These are phyloP conservation scores for Thymelicus lineola DNA, from an alignment of 2,888 invertebrate species.

Conservation along the genomic window DNA sequence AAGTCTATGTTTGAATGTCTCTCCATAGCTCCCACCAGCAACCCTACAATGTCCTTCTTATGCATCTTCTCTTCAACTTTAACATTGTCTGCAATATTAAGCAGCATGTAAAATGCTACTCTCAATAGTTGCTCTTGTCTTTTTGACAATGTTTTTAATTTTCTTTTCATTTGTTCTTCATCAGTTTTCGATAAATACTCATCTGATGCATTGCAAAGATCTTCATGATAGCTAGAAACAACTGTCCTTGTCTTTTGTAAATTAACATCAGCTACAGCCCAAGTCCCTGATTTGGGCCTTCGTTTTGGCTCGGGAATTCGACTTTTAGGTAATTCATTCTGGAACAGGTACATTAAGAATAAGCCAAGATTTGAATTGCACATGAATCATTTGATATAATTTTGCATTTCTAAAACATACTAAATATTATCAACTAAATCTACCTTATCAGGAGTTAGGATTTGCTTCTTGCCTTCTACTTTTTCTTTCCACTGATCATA, in stretches of 20 bases:
- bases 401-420: too few species aligned
- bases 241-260: slow-evolving; percentile 85
- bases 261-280: slow-evolving; percentile 84
- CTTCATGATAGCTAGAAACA: slow-evolving; percentile 89
- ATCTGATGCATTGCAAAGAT: slow-evolving; percentile 81
- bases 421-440: slow-evolving; percentile 34
- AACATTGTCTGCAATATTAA: slow-evolving; percentile 98
- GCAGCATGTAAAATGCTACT: slow-evolving; percentile 95
- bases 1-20: slow-evolving; percentile 94
- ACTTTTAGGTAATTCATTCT: slow-evolving; percentile 88
- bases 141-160: slow-evolving; percentile 92
- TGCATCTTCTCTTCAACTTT: slow-evolving; percentile 99
- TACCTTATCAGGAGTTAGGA: slow-evolving; percentile 78
- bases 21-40: slow-evolving; percentile 95
- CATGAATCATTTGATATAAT: too few species aligned
- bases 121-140: slow-evolving; percentile 97
- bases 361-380: background rate
- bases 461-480: slow-evolving; percentile 79
- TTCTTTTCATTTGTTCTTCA: slow-evolving; percentile 91
- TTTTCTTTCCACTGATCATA: slow-evolving; percentile 96
- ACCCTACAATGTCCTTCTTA: slow-evolving; percentile 94
- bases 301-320: slow-evolving; percentile 90
- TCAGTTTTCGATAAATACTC: slow-evolving; percentile 84
- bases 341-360: slow-evolving; percentile 45
- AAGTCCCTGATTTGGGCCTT: slow-evolving; percentile 91